Conservation (phyloP, 2,113 vertebrate species). For the Scatophagus argus region DNA sequence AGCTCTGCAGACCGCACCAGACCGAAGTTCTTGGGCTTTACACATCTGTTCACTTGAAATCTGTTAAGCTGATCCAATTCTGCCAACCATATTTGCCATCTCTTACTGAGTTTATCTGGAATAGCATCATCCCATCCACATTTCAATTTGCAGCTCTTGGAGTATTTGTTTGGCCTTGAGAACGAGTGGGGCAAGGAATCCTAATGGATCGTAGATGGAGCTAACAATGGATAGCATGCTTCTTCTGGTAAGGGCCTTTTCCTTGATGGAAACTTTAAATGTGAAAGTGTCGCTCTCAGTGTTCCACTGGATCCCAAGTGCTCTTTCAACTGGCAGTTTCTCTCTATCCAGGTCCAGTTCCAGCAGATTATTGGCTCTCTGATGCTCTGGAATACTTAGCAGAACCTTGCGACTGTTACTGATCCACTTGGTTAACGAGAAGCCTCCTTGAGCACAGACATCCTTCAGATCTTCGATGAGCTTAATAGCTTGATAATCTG, state of each 20-base stretch:
- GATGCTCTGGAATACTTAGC: neutral
- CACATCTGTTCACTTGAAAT: neutral
- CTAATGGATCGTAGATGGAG: neutral
- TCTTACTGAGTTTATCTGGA: neutral
- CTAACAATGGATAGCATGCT: neutral
- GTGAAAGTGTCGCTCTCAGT: neutral
- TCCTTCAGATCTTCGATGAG: no score
- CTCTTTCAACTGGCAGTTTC: neutral
- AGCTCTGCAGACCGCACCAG: neutral
- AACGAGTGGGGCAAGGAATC: neutral
- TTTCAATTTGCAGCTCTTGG: neutral
- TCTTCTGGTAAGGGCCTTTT: neutral
- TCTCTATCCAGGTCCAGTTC: neutral
- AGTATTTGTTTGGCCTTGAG: no score
- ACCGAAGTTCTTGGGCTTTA: neutral
- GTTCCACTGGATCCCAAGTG: neutral
- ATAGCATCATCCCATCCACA: neutral
- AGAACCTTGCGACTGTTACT: neutral
- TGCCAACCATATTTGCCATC: neutral
- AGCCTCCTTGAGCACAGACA: neutral
- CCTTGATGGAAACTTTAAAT: neutral
- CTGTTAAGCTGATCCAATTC: neutral
- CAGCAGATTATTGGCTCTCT: neutral
- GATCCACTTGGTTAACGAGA: neutral
- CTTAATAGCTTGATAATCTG: neutral